Base-by-base conservation (phyloP, 2,888 invertebrate genomes). In the Zhengitettix transpicula region DNA sequence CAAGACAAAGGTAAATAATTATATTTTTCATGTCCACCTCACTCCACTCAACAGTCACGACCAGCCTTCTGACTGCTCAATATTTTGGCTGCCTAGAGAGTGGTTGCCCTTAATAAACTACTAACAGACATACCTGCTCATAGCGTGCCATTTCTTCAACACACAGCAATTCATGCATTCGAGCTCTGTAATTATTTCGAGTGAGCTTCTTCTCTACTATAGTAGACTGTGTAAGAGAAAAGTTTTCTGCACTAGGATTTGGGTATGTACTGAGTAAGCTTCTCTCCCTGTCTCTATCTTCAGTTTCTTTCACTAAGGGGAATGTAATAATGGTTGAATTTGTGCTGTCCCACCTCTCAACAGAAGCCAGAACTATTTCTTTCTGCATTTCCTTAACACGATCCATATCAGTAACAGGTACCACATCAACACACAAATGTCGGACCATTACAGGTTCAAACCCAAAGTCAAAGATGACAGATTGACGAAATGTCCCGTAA, bases 81-180 rank as follows among this genome's bases (percentile, higher is more conserved):
- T n/a, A n/a, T n/a, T n/a, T n/a, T n/a, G n/a, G n/a, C n/a, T n/a
- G n/a, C n/a, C n/a, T n/a, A n/a, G n/a, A n/a, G n/a, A n/a, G n/a
- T n/a, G n/a, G n/a, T n/a, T n/a, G n/a, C n/a, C n/a, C n/a, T 28
- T 28, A 28, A 5, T 28, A 28, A 7, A 28, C 7, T 28, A 28
- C 28, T 28, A 28, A 28, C 28, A 28, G 5, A 14, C 53, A 53
- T 56, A 77, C 73, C 70, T 83, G 81, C 67, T 85, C 83, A 65
- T 79, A 78, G 65, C 87, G 79, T 7, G 87, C 86, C 72, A 88
- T 81, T 72, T 89, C 89, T 71, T 89, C 89, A 40, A 88, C 81
- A 65, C 80, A 82, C 3, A 89, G 74, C 67, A 89, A 72, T 67
- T 87, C 85, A 68, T 89, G 88, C 76, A 87, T 83, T 65, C 87